Base-by-base conservation (phyloP, 2,797 vertebrate genomes). In the Eutrigla gurnardus region DNA sequence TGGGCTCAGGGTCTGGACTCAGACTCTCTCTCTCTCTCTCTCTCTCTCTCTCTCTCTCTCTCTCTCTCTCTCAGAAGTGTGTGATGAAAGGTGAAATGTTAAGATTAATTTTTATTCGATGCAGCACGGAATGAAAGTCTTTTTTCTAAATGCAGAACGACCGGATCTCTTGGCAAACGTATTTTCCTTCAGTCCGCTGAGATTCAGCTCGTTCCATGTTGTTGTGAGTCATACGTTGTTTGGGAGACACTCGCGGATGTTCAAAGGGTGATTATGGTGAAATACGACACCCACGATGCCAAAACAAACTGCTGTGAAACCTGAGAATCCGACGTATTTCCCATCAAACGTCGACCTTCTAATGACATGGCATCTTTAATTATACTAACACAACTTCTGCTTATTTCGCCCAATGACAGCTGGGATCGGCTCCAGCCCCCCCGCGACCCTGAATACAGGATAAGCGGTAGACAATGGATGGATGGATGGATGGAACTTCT, bases 201-300 rank as follows among this genome's bases (percentile, higher is more conserved):
- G 70, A 63, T 15, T 9, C 54, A 63, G 13, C 64, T 70, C 46
- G 3, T 58, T 63, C 25, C 43, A 43, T 63, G 17, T n/a, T 49
- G 49, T 8, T 57, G 39, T 83, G 74, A 73, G 54, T 83, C 73
- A 67, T 15, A 52, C n/a, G 36, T 39, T 70, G 52, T 37, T 70
- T 47, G 35, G 47, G 1, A 6, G 5, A 68, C 33, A 45, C 7
- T n/a, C 47, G 42, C 70, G 64, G 47, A 17, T 54, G 78, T 74
- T 61, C 55, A 50, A 64, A 73, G 33, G 47, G 58, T 49, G 47
- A 78, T 75, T 45, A 47, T 61, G 55, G 45, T 36, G 6, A 64
- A 73, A 73, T 66, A 69, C 72, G 47, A 67, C 46, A 32, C 52
- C 10, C 32, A 18, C 17, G 25, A 45, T 63, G 36, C 36, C 17